Conservation (phyloP, 2,797 vertebrate species). For the Anolis apletophallus region DNA sequence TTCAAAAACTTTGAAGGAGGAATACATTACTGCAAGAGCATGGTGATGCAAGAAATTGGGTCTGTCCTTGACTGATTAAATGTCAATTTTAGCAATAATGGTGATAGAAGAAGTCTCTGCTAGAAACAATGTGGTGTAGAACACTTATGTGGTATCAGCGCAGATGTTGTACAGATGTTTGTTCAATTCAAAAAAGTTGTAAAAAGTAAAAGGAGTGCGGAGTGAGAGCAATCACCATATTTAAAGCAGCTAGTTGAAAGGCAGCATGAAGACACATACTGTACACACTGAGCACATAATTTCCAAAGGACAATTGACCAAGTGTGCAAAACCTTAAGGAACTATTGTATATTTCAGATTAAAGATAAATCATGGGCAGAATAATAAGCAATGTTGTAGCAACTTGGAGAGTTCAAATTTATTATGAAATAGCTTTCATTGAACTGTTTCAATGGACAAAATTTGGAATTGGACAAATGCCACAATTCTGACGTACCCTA, state of each 20-base stretch:
- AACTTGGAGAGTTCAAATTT: background rate
- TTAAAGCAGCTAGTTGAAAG: background rate
- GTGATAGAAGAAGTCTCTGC: background rate
- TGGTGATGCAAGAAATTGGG: background rate
- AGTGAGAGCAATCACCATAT: background rate
- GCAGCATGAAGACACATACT: no score
- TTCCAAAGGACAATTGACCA: background rate
- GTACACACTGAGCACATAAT: background rate
- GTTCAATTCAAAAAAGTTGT: background rate
- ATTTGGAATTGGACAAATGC: background rate
- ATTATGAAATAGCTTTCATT: background rate
- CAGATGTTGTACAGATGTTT: background rate
- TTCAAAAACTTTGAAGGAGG: background rate
- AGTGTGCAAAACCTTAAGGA: background rate
- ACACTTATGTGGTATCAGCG: background rate
- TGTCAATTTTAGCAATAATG: background rate
- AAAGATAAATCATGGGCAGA: background rate
- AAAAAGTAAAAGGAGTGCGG: background rate
- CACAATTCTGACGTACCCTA: background rate
- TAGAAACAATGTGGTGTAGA: background rate
- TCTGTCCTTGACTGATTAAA: background rate
- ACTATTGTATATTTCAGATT: background rate
- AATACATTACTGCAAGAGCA: slow-evolving; percentile 12
- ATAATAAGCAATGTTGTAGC: no score
- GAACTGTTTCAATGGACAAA: background rate